These are phyloP conservation scores for Myotis daubentonii DNA, from an alignment of 2,797 vertebrate genomes.

Conservation along the genomic window DNA sequence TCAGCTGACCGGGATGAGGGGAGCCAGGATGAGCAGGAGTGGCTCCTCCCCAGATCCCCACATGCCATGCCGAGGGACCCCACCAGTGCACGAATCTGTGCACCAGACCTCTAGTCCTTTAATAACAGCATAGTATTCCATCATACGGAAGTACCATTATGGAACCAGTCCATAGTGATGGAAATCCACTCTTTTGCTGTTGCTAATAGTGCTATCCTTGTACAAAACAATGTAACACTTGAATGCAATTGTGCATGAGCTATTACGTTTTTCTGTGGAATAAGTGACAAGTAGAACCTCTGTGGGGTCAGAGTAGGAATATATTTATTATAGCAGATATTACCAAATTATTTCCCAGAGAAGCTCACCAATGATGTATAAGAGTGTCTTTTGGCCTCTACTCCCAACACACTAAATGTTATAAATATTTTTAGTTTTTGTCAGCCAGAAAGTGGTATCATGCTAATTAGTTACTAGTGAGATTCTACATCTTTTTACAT, in stretches of 20 bases:
- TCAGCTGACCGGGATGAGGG: no score
- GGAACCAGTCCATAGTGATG: background rate
- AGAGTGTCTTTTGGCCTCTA: background rate
- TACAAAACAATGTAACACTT: background rate
- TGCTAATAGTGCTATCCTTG: background rate
- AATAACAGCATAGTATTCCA: background rate
- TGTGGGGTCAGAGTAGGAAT: background rate
- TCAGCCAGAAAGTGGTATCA: background rate
- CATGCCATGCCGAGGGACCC: no score
- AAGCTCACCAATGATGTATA: background rate
- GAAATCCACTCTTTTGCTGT: background rate
- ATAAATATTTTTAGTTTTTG: background rate
- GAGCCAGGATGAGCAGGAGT: no score
- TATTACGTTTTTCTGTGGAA: background rate
- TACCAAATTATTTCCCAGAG: background rate
- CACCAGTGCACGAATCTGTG: no score
- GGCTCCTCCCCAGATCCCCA: no score
- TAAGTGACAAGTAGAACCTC: background rate
- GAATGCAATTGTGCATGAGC: background rate
- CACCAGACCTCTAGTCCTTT: background rate
- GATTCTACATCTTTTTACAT: conserved; percentile 5
- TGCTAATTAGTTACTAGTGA: background rate
- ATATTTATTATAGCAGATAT: background rate
- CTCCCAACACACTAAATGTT: background rate
- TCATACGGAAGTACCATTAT: background rate